Evolutionary conservation across 2,888 invertebrate genomes (phyloP).

Genomic region (Hofmannophila pseudospretella): DNA sequence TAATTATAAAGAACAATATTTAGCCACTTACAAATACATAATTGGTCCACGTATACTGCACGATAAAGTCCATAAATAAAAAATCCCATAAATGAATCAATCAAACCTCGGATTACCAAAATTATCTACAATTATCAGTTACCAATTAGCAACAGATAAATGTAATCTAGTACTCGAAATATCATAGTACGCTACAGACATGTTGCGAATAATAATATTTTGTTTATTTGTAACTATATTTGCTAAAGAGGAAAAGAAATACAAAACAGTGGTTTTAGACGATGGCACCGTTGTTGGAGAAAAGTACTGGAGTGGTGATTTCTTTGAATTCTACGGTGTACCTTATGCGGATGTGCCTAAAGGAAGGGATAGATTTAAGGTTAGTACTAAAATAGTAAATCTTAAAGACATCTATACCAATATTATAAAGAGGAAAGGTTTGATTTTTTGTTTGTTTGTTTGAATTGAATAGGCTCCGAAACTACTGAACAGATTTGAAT

Average conservation of each 20-base stretch:
- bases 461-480: no score
- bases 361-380: slow-evolving; percentile 57
- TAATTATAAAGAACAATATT: not conserved
- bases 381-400: slow-evolving; percentile 17
- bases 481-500: no score
- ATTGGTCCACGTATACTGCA: slow-evolving; percentile 7
- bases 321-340: slow-evolving; percentile 57
- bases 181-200: slow-evolving; percentile 20
- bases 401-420: no score
- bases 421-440: no score
- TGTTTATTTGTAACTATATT: slow-evolving; percentile 25
- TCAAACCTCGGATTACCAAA: slow-evolving; percentile 2
- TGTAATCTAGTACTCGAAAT: slow-evolving; percentile 9
- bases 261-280: slow-evolving; percentile 38
- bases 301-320: slow-evolving; percentile 66
- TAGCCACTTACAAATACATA: not conserved
- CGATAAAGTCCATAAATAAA: not conserved
- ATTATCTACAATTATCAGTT: slow-evolving; percentile 2
- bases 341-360: slow-evolving; percentile 57
- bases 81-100: not conserved
- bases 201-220: slow-evolving; percentile 36
- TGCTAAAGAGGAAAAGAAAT: slow-evolving; percentile 25
- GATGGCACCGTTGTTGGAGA: slow-evolving; percentile 47
- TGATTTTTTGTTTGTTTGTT: no score
- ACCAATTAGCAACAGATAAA: slow-evolving; percentile 1